Base-by-base conservation (phyloP, 2,797 vertebrate genomes). In the Sebastes nivosus region DNA sequence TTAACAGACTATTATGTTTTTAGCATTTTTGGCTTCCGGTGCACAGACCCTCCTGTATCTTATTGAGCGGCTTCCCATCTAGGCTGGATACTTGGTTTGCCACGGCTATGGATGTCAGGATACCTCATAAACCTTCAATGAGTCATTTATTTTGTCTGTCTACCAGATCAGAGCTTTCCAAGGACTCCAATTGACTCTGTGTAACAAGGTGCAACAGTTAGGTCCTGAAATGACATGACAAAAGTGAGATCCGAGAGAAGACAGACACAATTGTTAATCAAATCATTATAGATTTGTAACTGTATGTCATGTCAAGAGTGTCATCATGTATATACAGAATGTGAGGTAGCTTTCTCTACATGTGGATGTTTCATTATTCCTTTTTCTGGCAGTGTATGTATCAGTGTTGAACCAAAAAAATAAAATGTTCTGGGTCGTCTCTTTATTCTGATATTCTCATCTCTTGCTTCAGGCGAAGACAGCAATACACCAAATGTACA, bases 1-100 rank as follows among this genome's bases (percentile, higher is more conserved):
- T 91, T 91, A 93, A 93, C 75, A 90, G 87, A 79, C 90, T 88
- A 80, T 93, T 89, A 92, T 89, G 82, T 75, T 90, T 93, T 93
- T 77, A 91, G 87, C 85, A 80, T 90, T 85, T 75, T 69, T 76
- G 64, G 79, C 75, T 86, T 82, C 67, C 58, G n/a, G 82, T 69
- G 83, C 79, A 66, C 73, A 70, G 74, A 70, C 71, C 63, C 77
- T 76, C 67, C 76, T 82, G 57, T 82, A 16, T 90, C 84, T 87
- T 82, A 74, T 34, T 75, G 83, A 84, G 83, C 79, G 82, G 83
- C 83, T 85, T 77, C 75, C 86, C 70, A 77, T 87, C 57, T 67
- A 42, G 79, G 65, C 68, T 71, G 75, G 75, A 81, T 67, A 72
- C 65, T 86, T 85, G 85, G 83, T 87, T 91, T 83, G 78, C 57